Evolutionary conservation across 2,113 vertebrate genomes (phyloP).

Genomic region (Otis tarda): DNA sequence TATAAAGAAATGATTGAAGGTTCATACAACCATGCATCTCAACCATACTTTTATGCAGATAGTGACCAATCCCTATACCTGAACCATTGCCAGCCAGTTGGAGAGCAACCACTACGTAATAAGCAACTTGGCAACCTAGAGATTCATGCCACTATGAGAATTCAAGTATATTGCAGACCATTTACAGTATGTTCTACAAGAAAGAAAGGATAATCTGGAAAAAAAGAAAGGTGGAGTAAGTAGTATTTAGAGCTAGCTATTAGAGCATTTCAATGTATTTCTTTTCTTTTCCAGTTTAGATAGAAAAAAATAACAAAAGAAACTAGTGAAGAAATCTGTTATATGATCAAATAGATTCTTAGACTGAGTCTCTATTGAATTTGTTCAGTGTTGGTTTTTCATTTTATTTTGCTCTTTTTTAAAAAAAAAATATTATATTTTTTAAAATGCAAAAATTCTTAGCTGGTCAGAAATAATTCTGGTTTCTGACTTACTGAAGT

Average conservation of each 20-base stretch:
- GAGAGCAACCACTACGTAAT: neutral
- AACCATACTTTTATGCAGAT: neutral
- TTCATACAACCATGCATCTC: neutral
- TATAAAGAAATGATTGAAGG: neutral
- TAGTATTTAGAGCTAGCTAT: neutral
- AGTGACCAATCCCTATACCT: neutral
- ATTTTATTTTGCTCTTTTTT: neutral
- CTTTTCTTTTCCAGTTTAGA: neutral
- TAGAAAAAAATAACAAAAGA: neutral
- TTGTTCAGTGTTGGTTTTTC: neutral
- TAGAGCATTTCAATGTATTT: neutral
- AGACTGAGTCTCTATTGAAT: neutral
- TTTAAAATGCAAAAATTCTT: neutral
- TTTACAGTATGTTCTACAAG: neutral
- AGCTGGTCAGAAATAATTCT: neutral
- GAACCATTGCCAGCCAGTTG: neutral
- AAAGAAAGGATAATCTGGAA: neutral
- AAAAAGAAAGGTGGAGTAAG: neutral
- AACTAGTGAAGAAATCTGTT: neutral
- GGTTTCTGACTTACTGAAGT: too few relatives aligned
- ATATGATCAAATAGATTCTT: neutral
- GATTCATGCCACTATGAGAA: neutral
- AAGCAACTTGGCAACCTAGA: neutral
- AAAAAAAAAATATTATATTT: too few relatives aligned
- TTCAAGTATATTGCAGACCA: neutral